These are phyloP conservation scores for Oxycera nigricornis DNA, from an alignment of 2,888 invertebrate genomes.

Conservation along the genomic window DNA sequence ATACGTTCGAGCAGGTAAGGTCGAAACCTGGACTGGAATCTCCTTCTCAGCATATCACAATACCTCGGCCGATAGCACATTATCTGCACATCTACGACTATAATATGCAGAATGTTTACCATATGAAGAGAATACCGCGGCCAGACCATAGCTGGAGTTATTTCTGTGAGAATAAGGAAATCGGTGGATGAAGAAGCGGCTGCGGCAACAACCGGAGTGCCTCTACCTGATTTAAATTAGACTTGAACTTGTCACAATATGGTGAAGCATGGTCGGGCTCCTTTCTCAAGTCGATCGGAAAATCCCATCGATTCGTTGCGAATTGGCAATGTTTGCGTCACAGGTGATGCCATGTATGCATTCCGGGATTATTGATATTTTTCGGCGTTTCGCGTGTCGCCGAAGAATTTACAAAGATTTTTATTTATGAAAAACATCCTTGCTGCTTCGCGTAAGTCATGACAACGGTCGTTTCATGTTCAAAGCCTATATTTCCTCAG, in stretches of 20 bases:
- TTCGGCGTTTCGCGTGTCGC: too few relatives aligned
- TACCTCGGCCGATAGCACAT: background rate
- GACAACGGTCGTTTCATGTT: too few relatives aligned
- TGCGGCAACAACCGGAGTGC: slow-evolving; percentile 35
- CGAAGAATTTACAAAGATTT: too few relatives aligned
- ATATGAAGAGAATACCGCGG: slow-evolving; percentile 45
- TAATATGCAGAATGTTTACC: slow-evolving; percentile 43
- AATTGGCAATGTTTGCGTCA: background rate
- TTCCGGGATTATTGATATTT: background rate
- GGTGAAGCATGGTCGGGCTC: slow-evolving; percentile 28
- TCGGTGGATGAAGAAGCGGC: slow-evolving; percentile 28
- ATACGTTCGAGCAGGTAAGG: background rate
- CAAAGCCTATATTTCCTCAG: too few relatives aligned
- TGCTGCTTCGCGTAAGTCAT: too few relatives aligned
- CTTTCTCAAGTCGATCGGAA: slow-evolving; percentile 29
- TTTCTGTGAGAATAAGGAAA: slow-evolving; percentile 41
- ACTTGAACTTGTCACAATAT: slow-evolving; percentile 45
- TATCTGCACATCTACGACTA: slow-evolving; percentile 8
- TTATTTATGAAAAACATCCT: too few relatives aligned
- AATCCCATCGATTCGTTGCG: slow-evolving; percentile 26
- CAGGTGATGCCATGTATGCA: slow-evolving; percentile 9
- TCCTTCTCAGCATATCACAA: slow-evolving; percentile 25
- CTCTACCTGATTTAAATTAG: slow-evolving; percentile 47
- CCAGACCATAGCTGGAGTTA: slow-evolving; percentile 44
- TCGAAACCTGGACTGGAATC: slow-evolving; percentile 23